Conservation (phyloP, 2,888 invertebrate genomes). For the Homarus gammarus region DNA sequence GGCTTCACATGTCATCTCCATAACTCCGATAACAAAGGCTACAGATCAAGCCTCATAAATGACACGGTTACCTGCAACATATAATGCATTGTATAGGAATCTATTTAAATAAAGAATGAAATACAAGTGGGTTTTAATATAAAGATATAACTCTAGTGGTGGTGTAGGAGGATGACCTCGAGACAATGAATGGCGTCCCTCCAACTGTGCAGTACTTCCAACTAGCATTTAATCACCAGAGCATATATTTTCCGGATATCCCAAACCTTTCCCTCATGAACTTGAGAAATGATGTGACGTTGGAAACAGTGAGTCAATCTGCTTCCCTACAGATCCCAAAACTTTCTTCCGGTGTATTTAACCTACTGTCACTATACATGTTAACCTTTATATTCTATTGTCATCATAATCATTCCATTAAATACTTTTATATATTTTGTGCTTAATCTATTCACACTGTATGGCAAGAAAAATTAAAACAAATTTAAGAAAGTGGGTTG, state of each 20-base stretch:
- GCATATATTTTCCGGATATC: neutral
- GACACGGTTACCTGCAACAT: neutral
- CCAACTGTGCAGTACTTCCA: too few relatives aligned
- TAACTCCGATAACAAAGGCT: too few relatives aligned
- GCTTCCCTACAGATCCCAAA: conserved; percentile 43
- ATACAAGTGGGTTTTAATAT: neutral
- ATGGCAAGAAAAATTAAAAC: neutral
- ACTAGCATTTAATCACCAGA: neutral
- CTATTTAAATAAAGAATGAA: neutral
- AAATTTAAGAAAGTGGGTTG: neutral
- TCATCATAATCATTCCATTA: neutral
- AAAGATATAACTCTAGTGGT: neutral
- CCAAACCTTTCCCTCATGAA: neutral
- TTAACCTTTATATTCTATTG: neutral
- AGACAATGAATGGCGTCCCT: neutral
- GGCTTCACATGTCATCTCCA: too few relatives aligned
- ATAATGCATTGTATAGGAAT: neutral
- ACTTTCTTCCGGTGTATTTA: conserved; percentile 51
- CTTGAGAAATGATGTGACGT: conserved; percentile 15
- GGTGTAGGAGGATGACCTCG: neutral
- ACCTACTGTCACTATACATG: neutral
- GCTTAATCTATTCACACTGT: neutral
- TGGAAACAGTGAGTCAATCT: conserved; percentile 30
- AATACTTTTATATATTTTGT: neutral
- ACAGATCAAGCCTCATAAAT: too few relatives aligned